Evolutionary conservation across 1,140 invertebrate species (phyloP).

Genomic region (Himalopsyche phryganea): DNA sequence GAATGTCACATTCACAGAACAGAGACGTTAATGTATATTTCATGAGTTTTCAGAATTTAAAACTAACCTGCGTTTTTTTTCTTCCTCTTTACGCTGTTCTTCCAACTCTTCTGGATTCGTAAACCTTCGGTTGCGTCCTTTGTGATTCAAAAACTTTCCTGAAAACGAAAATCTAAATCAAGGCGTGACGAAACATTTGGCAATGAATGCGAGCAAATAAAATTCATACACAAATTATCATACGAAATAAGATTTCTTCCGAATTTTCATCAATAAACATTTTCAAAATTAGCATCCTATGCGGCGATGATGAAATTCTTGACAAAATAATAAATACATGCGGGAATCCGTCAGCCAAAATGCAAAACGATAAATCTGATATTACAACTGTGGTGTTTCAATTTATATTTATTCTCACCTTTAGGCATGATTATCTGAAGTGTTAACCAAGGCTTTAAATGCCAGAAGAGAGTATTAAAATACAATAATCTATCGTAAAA

Average conservation of each 20-base stretch:
- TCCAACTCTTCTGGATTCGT: constrained; percentile 91
- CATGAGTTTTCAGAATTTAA: not conserved
- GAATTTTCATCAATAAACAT: not conserved
- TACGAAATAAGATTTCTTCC: not conserved
- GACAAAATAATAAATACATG: not conserved
- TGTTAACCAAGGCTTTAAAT: not conserved
- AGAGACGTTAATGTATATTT: no score
- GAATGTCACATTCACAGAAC: constrained; percentile 22
- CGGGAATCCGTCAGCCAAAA: not conserved
- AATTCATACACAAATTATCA: not conserved
- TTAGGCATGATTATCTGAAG: constrained; percentile 20
- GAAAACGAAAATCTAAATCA: constrained; percentile 37
- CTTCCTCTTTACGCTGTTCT: constrained; percentile 73
- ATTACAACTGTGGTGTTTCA: not conserved
- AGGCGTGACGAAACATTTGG: constrained; percentile 15
- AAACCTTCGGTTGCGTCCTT: constrained; percentile 87
- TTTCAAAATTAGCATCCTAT: not conserved
- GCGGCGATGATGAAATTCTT: no score
- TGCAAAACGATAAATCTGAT: not conserved
- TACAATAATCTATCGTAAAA: constrained; percentile 18
- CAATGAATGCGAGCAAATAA: constrained; percentile 6
- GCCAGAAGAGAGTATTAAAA: not conserved
- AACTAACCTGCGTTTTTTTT: constrained; percentile 52
- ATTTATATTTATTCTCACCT: constrained; percentile 8
- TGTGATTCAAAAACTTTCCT: constrained; percentile 88